Conservation (phyloP, 1,140 invertebrate genomes). For the Drosophila tsacasi region DNA sequence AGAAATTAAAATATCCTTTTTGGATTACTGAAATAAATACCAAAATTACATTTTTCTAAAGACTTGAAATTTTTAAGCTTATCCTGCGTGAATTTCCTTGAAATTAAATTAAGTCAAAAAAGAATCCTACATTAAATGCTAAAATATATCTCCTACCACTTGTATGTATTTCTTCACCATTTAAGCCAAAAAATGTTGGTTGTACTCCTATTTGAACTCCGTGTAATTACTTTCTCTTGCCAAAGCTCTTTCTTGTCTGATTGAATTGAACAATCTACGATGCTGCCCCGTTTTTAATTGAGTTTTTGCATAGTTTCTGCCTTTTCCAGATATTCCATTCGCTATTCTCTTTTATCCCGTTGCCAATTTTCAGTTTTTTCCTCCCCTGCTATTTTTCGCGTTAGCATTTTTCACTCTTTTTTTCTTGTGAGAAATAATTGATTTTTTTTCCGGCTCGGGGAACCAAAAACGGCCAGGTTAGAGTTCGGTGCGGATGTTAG, state of each 20-base stretch:
- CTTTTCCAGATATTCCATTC: slow-evolving; percentile 34
- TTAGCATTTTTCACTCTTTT: slow-evolving; percentile 18
- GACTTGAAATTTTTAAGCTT: not conserved
- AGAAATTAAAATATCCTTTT: not conserved
- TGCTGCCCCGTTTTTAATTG: slow-evolving; percentile 48
- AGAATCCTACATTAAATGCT: not conserved
- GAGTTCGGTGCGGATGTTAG: slow-evolving; percentile 26
- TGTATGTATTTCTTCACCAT: too few relatives aligned
- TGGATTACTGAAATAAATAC: too few relatives aligned
- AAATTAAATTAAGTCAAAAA: not conserved
- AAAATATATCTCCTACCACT: not conserved
- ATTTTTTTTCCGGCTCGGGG: slow-evolving; percentile 36
- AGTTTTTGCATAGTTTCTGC: slow-evolving; percentile 47
- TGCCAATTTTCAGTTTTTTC: slow-evolving; percentile 44
- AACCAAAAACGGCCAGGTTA: slow-evolving; percentile 14
- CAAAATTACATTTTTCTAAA: not conserved
- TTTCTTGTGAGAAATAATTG: slow-evolving; percentile 44
- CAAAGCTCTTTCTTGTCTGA: slow-evolving; percentile 14
- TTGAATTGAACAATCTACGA: slow-evolving; percentile 49
- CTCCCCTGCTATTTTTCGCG: slow-evolving; percentile 3
- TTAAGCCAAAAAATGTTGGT: not conserved
- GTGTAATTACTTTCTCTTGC: slow-evolving; percentile 11
- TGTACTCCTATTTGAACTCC: not conserved
- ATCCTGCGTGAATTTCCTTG: not conserved
- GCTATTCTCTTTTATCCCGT: slow-evolving; percentile 35